Evolutionary conservation across 2,888 invertebrate species (phyloP), one percentile per base, ranked within the genome.

Genomic region (Eupithecia dodoneata): DNA sequence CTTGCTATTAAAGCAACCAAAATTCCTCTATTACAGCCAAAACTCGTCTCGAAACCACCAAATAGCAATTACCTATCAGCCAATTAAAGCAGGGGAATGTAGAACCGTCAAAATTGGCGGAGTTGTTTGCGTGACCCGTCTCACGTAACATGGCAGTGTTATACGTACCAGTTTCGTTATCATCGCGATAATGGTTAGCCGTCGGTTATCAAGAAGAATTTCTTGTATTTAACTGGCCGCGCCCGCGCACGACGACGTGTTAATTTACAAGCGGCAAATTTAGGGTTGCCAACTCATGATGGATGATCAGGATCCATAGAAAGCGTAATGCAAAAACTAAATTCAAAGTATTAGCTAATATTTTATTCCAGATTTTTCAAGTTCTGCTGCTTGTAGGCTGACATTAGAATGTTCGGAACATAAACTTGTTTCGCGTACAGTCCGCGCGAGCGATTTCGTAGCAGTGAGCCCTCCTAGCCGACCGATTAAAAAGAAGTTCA

Each of bases 51-150:
- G 81, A 84, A 81, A 83, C 83, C 85, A 82, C 79, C 80, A 80
- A 83, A 86, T 84, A 82, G 84, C 79, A 87, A 88, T 88, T 86
- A 86, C 85, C 80, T 87, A 86, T 85, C 80, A 78, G 80, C 85
- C 85, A 88, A 88, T 88, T 87, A 87, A 88, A 86, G 82, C 83
- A 83, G 85, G 83, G 80, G 82, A 83, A 89, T 90, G 87, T 83
- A 87, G 88, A 89, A 86, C 86, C 87, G 87, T 88, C 88, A 85
- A 85, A 83, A 87, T 86, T 86, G 83, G 81, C 83, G 83, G 85
- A 86, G 82, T 87, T 82, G 81, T 82, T 92, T 87, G 91, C 91
- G 90, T 91, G 91, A 86, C 87, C 82, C 70, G 85, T 85, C 86
- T 88, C 87, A 89, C 88, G 89, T 88, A 87, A 91, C 85, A 83